Evolutionary conservation across 2,113 vertebrate genomes (phyloP), one percentile per base, ranked within the genome.

Genomic region (Carollia perspicillata): DNA sequence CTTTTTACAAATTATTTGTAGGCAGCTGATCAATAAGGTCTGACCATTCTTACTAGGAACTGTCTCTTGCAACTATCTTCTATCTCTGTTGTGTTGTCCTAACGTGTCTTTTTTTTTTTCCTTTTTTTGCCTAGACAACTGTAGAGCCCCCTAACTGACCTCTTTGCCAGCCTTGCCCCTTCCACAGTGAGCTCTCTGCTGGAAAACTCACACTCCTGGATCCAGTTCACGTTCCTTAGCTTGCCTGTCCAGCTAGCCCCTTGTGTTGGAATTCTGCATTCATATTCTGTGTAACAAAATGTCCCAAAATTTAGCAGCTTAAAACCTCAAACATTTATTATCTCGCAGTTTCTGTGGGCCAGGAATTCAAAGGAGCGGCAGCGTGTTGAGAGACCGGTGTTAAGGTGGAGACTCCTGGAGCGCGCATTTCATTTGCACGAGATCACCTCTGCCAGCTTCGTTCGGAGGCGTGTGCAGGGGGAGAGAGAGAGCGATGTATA

Each of bases 281-380:
- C 65, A 13, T 83, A 20, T 87, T 84, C 66, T 58, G 13, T 2
- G 0, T 30, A 80, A 78, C 44, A 60, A 79, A 79, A 83, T 26
- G 75, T 42, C 63, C 47, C 49, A 2, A 72, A 71, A 47, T 44
- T 22, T 47, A 60, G 49, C 75, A 18, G 12, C 2, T 71, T 78
- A 49, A 79, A 84, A 69, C 30, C 53, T 51, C 58, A 53, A 74
- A 22, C 23, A 33, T 51, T 33, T 80, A 80, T 94, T 75, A 66
- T 44, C 26, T 75, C 65, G 28, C 23, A 35, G 63, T 72, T 77
- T 94, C 85, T 86, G 11, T 80, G 86, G 78, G 26, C 89, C 87
- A 92, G 87, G 37, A 55, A 26, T 58, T 95, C 23, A 40, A 53
- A 53, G 44, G 35, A 30, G 68, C 23, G n/a, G 60, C 58, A 47